Evolutionary conservation across 35 echinoderm and acorn worm genomes (phyloP).

Genomic region (Heliocidaris tuberculata): DNA sequence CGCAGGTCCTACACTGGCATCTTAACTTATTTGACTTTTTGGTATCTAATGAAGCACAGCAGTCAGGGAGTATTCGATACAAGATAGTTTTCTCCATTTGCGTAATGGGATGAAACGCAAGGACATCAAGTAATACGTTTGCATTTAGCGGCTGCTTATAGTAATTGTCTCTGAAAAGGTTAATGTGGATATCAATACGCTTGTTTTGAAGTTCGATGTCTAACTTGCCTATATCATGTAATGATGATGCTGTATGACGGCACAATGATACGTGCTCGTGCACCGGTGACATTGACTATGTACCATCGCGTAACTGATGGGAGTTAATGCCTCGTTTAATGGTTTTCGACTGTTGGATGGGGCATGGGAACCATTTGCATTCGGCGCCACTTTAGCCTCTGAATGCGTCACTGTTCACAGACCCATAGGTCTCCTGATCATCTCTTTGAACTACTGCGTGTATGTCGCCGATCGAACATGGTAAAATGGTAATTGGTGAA

Average conservation of each 20-base stretch:
- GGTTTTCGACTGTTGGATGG: background rate
- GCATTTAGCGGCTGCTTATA: background rate
- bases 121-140: background rate
- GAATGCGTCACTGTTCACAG: background rate
- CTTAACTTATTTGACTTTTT: background rate
- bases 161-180: constrained; percentile 33
- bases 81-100: constrained; percentile 5
- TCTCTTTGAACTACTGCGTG: background rate
- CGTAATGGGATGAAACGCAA: constrained; percentile 1
- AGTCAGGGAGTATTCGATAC: background rate
- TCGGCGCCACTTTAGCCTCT: background rate
- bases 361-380: background rate
- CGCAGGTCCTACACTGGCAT: background rate
- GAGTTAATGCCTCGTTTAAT: background rate
- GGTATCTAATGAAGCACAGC: background rate
- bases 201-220: background rate
- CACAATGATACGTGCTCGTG: background rate
- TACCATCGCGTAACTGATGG: background rate
- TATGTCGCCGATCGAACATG: background rate
- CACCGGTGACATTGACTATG: background rate
- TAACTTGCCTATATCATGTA: background rate
- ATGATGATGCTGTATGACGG: constrained; percentile 8
- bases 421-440: background rate
- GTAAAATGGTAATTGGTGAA: too few species aligned
- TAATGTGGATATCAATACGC: constrained; percentile 26